Percentiles rank a stretch among this genome's conserved stretches.
Evolutionary conservation across 2,888 invertebrate genomes (phyloP).

Genomic region (Neelides folsomi): DNA sequence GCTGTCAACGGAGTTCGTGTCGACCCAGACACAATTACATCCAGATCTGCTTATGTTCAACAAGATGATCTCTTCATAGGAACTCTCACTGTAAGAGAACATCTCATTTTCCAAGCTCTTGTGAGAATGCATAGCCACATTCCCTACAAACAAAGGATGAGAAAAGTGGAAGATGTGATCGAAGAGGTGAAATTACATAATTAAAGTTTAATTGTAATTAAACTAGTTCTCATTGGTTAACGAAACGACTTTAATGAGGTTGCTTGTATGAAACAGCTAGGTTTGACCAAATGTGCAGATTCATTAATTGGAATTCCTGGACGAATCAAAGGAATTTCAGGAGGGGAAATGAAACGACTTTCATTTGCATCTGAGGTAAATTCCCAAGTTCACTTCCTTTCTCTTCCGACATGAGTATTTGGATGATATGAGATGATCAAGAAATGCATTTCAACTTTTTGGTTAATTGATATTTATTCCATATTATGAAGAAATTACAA

Average conservation of each 20-base stretch:
- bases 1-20: constrained; percentile 64
- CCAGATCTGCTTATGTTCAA: constrained; percentile 79
- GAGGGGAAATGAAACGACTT: constrained; percentile 87
- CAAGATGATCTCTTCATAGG: constrained; percentile 89
- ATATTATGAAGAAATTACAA: too few relatives aligned
- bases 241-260: too few relatives aligned
- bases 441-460: too few relatives aligned
- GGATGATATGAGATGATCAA: too few relatives aligned
- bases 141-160: constrained; percentile 57
- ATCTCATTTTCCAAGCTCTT: constrained; percentile 57
- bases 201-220: not conserved
- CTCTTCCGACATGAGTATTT: not conserved
- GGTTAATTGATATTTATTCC: too few relatives aligned
- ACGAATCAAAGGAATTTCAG: constrained; percentile 78
- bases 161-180: constrained; percentile 73
- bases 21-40: constrained; percentile 51
- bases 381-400: too few relatives aligned
- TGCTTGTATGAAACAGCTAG: constrained; percentile 46
- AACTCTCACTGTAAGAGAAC: constrained; percentile 75
- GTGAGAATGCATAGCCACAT: constrained; percentile 71
- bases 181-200: constrained; percentile 49
- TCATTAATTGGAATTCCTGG: constrained; percentile 82
- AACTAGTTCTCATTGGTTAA: not conserved
- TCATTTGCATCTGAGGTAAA: constrained; percentile 87
- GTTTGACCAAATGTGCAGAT: constrained; percentile 75